Evolutionary conservation across 2,888 invertebrate species (phyloP), one percentile per base, ranked within the genome.

Genomic region (Clostera curtula): DNA sequence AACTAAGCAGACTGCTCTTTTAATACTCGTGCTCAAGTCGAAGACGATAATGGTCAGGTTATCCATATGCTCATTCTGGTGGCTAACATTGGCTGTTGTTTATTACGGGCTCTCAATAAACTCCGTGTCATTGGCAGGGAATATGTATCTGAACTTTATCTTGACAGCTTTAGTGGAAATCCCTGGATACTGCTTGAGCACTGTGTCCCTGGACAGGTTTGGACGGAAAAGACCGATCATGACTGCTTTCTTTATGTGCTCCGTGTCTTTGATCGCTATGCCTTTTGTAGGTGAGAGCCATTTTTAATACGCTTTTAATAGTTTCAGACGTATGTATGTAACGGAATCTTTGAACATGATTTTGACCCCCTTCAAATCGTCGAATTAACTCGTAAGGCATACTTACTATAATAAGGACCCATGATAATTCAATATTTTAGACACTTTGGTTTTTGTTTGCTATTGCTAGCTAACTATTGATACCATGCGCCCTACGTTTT

Each of bases 101-200:
- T 94, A 92, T 64, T 93, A 93, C 52, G 94, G 94, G 0, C 69
- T 94, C 17, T 92, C 92, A 0, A 83, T 94, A 27, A 93, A 92
- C 67, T 89, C 93, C 0, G 92, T 92, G 2, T 85, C 90, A 0
- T 68, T 94, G 24, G 88, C 88, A 9, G 93, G 93, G 1, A 89
- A 93, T 61, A 88, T 88, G 48, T 93, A 93, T 59, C 63, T 91
- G n/a, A 93, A 93, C 68, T 94, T 92, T 53, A 89, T 92, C 11
- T 62, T 90, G 27, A 89, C 89, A 1, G 80, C 87, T 0, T 53
- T 88, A 21, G 86, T 89, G 11, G 90, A 85, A 59, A 86, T 90
- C 27, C 91, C 91, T 0, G 90, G 88, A 0, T 90, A 89, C 49
- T 64, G 82, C 30, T 49, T 86, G 20, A 87, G 88, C 22, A 84